phyloP scores from a whole-genome alignment of 1,140 invertebrate species.

The Dreissena rostriformis region DNA sequence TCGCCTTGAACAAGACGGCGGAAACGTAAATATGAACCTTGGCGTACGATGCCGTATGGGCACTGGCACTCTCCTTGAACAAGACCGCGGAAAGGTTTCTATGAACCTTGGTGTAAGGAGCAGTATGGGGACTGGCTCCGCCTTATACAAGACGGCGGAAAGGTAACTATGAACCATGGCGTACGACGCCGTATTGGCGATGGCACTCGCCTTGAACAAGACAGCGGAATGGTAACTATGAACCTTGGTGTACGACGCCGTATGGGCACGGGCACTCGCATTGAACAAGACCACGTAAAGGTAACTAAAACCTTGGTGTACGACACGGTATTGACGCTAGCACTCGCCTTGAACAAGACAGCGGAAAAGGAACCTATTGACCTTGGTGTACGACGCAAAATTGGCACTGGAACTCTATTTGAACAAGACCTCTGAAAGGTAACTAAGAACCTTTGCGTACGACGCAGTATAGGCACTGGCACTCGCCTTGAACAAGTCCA shows the following conservation, averaged over 20 bases:
- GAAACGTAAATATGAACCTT: conserved; percentile 86
- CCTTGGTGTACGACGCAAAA: conserved; percentile 85
- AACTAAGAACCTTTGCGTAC: conserved; percentile 97
- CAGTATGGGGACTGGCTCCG: conserved; percentile 99
- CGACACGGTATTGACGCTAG: conserved; percentile 99
- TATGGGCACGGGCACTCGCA: conserved; percentile 98
- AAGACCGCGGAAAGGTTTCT: too few relatives aligned
- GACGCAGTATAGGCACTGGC: conserved; percentile 99
- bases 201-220: too few relatives aligned
- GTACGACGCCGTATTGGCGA: too few relatives aligned
- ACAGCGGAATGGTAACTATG: too few relatives aligned
- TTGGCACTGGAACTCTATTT: conserved; percentile 98
- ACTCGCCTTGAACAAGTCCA: conserved; percentile 97
- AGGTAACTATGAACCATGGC: too few relatives aligned
- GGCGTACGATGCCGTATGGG: too few relatives aligned
- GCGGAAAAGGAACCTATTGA: conserved; percentile 62
- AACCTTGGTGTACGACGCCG: conserved; percentile 98
- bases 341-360: conserved; percentile 97
- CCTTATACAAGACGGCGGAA: conserved; percentile 95
- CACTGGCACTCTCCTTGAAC: too few relatives aligned
- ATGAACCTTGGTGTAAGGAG: too few relatives aligned
- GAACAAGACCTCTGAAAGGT: conserved; percentile 90
- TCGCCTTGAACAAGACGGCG: too few relatives aligned
- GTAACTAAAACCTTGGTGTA: conserved; percentile 90
- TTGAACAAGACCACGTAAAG: conserved; percentile 92